Evolutionary conservation across 2,888 invertebrate species (phyloP), one percentile per base, ranked within the genome.

Genomic region (Parelbella ahira): DNA sequence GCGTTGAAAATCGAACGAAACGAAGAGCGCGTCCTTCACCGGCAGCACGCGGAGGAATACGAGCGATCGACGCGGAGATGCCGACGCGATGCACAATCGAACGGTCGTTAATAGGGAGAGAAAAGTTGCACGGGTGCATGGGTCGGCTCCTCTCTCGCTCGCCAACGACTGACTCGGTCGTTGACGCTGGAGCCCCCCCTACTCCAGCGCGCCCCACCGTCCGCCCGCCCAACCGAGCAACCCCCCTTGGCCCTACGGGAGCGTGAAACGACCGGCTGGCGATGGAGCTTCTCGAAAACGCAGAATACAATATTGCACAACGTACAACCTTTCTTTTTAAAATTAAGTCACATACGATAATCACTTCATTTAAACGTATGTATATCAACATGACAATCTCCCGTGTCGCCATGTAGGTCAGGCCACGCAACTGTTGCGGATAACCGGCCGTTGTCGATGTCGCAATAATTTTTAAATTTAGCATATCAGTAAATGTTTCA

Each of bases 141-240:
- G 62, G 56, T 68, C 79, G 68, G 70, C 70, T 72, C 66, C 73
- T 64, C 72, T 60, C 68, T 63, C 82, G 80, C 60, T 66, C 58
- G 73, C 78, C 72, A 78, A 74, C 76, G 63, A 67, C 56, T 68
- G 74, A 84, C 51, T 79, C 86, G 86, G 86, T 86, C 86, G 83
- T 86, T 86, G 86, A 86, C 86, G 83, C 79, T 77, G 80, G 51
- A 48, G 47, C n/a, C 65, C 63, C 57, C 58, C 68, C 48, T 68
- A 63, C 68, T 68, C 64, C 58, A 58, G n/a, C n/a, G 51, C 48
- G 67, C 61, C 82, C 75, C 78, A 71, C 79, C 70, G 71, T 68
- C 79, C 81, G 79, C 80, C 84, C 84, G 81, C 83, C 83, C 76
- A 72, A 55, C 60, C 50, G 56, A 57, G 61, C 58, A 68, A 60